Conservation (phyloP, 2,797 vertebrate genomes). For the Oophaga sylvatica region DNA sequence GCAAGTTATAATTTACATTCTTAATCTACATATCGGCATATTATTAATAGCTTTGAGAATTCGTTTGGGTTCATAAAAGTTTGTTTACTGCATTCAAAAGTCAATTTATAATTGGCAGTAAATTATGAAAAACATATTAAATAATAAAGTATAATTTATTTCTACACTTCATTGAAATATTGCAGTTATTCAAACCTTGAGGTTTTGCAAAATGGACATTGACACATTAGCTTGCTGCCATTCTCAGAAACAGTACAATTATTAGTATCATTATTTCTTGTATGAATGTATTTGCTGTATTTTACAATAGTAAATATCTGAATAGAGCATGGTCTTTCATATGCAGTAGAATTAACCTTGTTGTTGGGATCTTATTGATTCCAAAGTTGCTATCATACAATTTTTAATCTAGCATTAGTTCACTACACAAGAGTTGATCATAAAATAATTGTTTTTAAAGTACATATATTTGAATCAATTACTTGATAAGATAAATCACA, state of each 20-base stretch:
- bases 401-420: too few species aligned
- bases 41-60: conserved; percentile 3
- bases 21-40: neutral
- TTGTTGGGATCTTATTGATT: too few species aligned
- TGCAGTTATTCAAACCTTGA: neutral
- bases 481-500: too few species aligned
- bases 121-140: neutral
- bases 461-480: too few species aligned
- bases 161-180: neutral
- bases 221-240: neutral
- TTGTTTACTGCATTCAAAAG: neutral
- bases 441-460: too few species aligned
- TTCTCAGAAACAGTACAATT: neutral
- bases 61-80: neutral
- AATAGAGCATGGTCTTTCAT: too few species aligned
- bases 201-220: neutral
- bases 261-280: too few species aligned
- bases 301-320: too few species aligned
- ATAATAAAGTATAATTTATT: neutral
- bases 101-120: neutral
- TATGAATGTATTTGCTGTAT: too few species aligned
- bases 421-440: too few species aligned
- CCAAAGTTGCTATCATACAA: too few species aligned
- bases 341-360: too few species aligned
- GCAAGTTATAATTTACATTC: neutral